Base-by-base conservation (phyloP, 2,888 invertebrate genomes). In the Drosophila koepferae region DNA sequence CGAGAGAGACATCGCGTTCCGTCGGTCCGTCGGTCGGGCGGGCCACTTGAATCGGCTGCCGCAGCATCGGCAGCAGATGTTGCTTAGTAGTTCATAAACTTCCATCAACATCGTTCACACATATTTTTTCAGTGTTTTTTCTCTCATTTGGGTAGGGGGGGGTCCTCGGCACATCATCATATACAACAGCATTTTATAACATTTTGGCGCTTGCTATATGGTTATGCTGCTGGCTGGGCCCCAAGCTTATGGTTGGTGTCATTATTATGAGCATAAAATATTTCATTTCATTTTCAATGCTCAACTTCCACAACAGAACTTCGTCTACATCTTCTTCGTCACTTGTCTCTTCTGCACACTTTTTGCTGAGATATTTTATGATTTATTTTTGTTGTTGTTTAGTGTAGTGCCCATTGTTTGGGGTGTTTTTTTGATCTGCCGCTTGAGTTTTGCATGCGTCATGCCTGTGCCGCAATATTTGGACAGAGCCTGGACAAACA, bases 191-290 rank as follows among this genome's bases (percentile, higher is more conserved):
- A 80, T 78, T 78, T 78, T 78, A 78, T 78, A 78, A 78, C 78
- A 81, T 81, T 78, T 78, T 78, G 78, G 78, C 78, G 81, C 78
- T 78, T 81, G 78, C 77, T 76, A 43, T 54, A 55, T 40, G 40
- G 18, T 3, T 28, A 20, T 36, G 12, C 34, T 41, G 55, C 40
- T 20, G 31, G 41, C 40, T 18, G 28, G 43, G 8, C 41, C 31
- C 31, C 43, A 2, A 2, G 40, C n/a, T 23, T 55, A 40, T 55
- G 41, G 31, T 89, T 89, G 84, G 87, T 89, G 90, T 87, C 89
- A 90, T 87, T 87, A 90, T 58, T 87, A 87, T 87, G 90, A 84
- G 71, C 89, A 87, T 87, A 89, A 87, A 90, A 83, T 87, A 84
- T 84, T 86, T 84, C 87, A 86, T 82, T 84, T 86, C 77, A 70